Base-by-base conservation (phyloP, 2,888 invertebrate genomes). In the Heliconius hortense region DNA sequence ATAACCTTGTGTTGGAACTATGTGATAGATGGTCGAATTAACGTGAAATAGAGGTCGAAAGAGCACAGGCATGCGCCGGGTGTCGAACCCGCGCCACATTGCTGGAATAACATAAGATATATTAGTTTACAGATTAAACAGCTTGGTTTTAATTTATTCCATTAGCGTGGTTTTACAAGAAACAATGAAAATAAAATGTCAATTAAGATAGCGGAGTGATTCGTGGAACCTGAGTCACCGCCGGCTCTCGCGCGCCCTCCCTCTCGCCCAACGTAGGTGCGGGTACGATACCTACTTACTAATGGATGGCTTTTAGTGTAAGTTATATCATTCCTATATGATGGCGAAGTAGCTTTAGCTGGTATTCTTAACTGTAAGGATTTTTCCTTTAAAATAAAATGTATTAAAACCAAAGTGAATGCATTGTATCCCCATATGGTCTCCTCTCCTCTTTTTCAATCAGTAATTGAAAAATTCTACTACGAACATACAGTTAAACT, bases 111-210 rank as follows among this genome's bases (percentile, higher is more conserved):
- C 74, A 18, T 53, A 18, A 60, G n/a, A 78, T 53, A 63, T 78
- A 76, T 76, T 72, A 64, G 63, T 35, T 67, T 75, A 35, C 21
- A 78, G 77, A 78, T 78, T 76, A 74, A 73, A 35, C 53, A 48
- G 72, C 66, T 64, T 69, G 21, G 35, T 72, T 70, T 74, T 78
- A 66, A 76, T 78, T 78, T 74, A 78, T 74, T 73, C 76, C 70
- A 72, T 76, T 67, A 70, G 70, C 35, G 64, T 70, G 59, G 63
- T 64, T 66, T 66, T 59, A 67, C 39, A 62, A 76, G 69, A 69
- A 76, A 74, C 64, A 70, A 73, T 73, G 35, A 56, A 70, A 76
- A 73, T 66, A 71, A 75, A 75, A 75, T 75, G 64, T 71, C 70
- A 73, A 76, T 76, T 76, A 71, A 76, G 76, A 74, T 73, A 70